These are phyloP conservation scores for Noctua pronuba DNA, from an alignment of 2,888 invertebrate genomes.

Conservation along the genomic window DNA sequence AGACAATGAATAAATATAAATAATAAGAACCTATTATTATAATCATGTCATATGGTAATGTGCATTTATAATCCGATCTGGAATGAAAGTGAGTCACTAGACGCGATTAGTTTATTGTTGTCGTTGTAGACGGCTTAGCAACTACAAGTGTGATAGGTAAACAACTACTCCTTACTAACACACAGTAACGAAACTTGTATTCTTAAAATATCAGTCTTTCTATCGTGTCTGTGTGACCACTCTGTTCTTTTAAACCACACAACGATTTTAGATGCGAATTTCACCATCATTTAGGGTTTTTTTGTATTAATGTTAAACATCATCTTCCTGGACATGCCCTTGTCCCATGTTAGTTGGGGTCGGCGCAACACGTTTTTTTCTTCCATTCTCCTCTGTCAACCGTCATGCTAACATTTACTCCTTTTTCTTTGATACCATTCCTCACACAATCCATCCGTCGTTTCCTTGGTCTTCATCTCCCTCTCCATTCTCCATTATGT, in stretches of 20 bases:
- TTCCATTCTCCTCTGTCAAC: background rate
- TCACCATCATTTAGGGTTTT: background rate
- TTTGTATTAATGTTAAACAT: background rate
- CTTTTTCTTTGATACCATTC: background rate
- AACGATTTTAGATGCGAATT: background rate
- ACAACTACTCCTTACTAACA: background rate
- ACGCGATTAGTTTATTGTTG: constrained; percentile 9
- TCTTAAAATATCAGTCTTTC: background rate
- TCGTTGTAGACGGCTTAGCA: constrained; percentile 1
- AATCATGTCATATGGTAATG: too few species aligned
- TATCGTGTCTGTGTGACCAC: background rate
- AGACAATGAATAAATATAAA: too few species aligned
- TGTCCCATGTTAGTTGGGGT: background rate
- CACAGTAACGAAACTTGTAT: background rate
- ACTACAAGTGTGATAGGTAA: background rate
- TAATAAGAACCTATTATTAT: too few species aligned
- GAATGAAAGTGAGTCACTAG: constrained; percentile 20
- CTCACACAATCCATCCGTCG: background rate
- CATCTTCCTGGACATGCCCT: background rate
- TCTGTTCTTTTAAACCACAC: background rate
- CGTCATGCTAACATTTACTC: background rate
- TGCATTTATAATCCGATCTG: background rate
- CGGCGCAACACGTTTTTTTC: background rate
- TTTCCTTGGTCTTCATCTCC: background rate
- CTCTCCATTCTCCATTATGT: background rate